A percentile compares a stretch with the other conserved stretches of the same genome.
Evolutionary conservation across 2,113 vertebrate species (phyloP).

Genomic region (Microtus montanus): DNA sequence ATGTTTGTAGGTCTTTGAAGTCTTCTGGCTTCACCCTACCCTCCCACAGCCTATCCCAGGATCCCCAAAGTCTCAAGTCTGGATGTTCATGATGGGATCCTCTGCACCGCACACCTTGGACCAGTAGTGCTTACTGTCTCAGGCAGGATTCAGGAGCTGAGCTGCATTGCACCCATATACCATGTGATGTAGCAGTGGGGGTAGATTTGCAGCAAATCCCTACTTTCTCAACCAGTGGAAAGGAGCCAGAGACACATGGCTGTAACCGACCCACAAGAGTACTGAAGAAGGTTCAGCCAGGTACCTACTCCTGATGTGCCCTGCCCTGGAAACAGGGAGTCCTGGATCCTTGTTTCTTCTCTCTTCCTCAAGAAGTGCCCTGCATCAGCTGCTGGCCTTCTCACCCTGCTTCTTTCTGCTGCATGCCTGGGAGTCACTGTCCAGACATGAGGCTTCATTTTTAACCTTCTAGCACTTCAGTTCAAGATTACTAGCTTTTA

Average conservation of each 20-base stretch:
- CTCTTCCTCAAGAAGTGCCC: not conserved
- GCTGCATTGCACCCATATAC: accelerated
- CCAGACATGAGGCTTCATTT: not conserved
- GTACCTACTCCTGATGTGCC: accelerated
- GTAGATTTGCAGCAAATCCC: not conserved
- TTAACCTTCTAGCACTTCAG: not conserved
- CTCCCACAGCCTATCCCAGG: not conserved
- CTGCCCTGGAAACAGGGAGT: not conserved
- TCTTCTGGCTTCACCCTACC: accelerated
- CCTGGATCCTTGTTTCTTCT: not conserved
- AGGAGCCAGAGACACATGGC: accelerated
- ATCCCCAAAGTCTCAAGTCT: not conserved
- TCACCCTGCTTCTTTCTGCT: not conserved
- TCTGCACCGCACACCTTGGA: accelerated
- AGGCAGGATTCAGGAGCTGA: too few relatives aligned
- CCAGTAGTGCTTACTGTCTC: not conserved
- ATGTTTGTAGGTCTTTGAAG: not conserved
- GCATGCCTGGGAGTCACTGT: not conserved
- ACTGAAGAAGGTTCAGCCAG: not conserved
- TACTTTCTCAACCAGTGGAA: not conserved
- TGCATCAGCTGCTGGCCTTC: not conserved
- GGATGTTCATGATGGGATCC: accelerated
- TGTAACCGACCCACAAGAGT: not conserved
- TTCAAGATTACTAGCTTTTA: not conserved
- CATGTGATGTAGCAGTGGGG: accelerated